Conservation (phyloP, 2,797 vertebrate genomes). For the Danio choprae region DNA sequence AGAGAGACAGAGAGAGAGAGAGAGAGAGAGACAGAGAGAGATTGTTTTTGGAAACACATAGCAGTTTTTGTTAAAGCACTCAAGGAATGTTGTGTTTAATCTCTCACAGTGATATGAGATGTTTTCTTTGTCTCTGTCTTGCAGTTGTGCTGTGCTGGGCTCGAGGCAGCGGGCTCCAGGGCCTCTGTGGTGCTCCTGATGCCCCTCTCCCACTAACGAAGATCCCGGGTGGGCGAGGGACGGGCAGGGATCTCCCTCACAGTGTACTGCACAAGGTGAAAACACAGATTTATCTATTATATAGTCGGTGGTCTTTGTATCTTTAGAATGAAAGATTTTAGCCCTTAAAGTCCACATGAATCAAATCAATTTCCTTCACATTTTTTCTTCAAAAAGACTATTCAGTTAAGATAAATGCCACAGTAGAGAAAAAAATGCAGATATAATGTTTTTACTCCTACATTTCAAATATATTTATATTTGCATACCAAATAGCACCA, state of each 20-base stretch:
- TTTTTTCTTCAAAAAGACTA: too few relatives aligned
- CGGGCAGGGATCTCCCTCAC: conserved; percentile 97
- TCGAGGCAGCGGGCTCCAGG: conserved; percentile 94
- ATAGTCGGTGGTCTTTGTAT: too few relatives aligned
- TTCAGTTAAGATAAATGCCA: too few relatives aligned
- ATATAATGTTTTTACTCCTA: too few relatives aligned
- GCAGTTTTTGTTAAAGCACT: not conserved
- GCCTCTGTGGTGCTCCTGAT: conserved; percentile 99
- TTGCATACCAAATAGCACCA: too few relatives aligned
- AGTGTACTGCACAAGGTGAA: conserved; percentile 90
- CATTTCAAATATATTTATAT: too few relatives aligned
- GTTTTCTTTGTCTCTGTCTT: conserved; percentile 53
- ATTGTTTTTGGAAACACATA: not conserved
- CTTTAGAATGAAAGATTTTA: too few relatives aligned
- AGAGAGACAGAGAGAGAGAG: not conserved
- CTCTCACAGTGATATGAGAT: not conserved
- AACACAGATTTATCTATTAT: not conserved
- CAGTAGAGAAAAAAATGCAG: too few relatives aligned
- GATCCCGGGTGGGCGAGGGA: conserved; percentile 99
- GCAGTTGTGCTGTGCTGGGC: conserved; percentile 89
- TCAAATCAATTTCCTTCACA: too few relatives aligned
- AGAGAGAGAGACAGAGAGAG: not conserved
- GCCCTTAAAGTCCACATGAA: too few relatives aligned
- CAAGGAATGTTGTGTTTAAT: not conserved
- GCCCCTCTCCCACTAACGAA: conserved; percentile 99